Conservation (phyloP, 1,140 invertebrate genomes). For the Pteromalus puparum region DNA sequence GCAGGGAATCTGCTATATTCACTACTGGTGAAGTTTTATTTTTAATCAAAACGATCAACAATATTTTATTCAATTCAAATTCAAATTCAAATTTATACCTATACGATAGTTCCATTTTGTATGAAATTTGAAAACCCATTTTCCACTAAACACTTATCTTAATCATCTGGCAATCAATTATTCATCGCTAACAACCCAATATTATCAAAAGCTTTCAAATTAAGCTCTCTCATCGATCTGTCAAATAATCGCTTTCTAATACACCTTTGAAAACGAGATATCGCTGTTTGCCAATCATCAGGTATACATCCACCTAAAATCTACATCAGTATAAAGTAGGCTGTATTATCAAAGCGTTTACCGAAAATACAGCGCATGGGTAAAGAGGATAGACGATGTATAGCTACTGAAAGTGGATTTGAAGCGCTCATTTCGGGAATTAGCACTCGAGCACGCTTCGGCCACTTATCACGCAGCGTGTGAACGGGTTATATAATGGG, state of each 20-base stretch:
- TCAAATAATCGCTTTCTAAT: no score
- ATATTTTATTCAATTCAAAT: no score
- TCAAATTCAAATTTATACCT: no score
- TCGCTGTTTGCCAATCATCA: no score
- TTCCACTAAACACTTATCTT: not conserved
- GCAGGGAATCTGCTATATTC: no score
- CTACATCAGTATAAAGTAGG: not conserved
- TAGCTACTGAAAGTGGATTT: not conserved
- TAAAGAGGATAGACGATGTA: not conserved
- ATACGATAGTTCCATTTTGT: not conserved
- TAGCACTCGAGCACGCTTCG: not conserved
- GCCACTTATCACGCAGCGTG: no score
- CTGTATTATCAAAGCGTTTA: not conserved
- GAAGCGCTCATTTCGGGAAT: constrained; percentile 2
- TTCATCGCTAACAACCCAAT: not conserved
- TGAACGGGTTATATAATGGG: no score
- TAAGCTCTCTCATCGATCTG: not conserved
- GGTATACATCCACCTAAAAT: not conserved
- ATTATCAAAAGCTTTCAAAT: not conserved
- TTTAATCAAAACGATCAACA: no score
- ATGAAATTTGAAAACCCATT: not conserved
- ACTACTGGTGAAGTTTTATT: no score
- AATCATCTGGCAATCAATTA: not conserved
- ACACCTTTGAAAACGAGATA: not conserved
- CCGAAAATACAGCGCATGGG: not conserved